Evolutionary conservation across 2,888 invertebrate species (phyloP).

Genomic region (Rhabditoides inermis): DNA sequence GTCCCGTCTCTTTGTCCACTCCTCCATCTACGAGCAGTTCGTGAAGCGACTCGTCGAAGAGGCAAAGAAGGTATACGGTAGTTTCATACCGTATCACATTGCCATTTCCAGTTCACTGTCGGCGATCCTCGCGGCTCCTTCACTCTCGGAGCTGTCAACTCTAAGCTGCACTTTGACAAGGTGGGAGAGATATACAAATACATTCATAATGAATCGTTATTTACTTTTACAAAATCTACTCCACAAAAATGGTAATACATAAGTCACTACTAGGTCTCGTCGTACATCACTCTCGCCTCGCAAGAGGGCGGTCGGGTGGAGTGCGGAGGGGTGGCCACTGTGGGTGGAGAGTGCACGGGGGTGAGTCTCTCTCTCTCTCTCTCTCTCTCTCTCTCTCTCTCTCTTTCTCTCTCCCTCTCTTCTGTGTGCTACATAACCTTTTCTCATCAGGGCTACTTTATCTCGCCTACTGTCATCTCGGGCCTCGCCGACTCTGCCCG

Average conservation of each 20-base stretch:
- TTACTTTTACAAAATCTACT: not conserved
- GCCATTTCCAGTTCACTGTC: slow-evolving; percentile 26
- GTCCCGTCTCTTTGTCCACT: slow-evolving; percentile 59
- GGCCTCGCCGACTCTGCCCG: slow-evolving; percentile 54
- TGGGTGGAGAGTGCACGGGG: slow-evolving; percentile 51
- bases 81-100: too few relatives aligned
- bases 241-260: too few relatives aligned
- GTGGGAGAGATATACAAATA: slow-evolving; percentile 34
- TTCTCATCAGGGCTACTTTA: slow-evolving; percentile 41
- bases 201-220: not conserved
- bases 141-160: slow-evolving; percentile 56
- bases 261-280: slow-evolving; percentile 21
- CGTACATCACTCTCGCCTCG: slow-evolving; percentile 51
- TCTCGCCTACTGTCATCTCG: slow-evolving; percentile 57
- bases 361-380: slow-evolving; percentile 26
- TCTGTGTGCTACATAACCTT: too few relatives aligned
- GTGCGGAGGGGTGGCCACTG: slow-evolving; percentile 53
- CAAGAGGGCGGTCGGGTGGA: slow-evolving; percentile 54
- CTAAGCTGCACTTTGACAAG: slow-evolving; percentile 56
- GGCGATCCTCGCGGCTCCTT: slow-evolving; percentile 34
- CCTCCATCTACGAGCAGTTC: slow-evolving; percentile 55
- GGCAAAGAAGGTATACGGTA: slow-evolving; percentile 33
- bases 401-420: too few relatives aligned
- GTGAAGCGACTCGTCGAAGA: slow-evolving; percentile 52
- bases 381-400: not conserved